These are phyloP conservation scores for Girardinichthys multiradiatus DNA, from an alignment of 2,113 vertebrate genomes.

Conservation along the genomic window DNA sequence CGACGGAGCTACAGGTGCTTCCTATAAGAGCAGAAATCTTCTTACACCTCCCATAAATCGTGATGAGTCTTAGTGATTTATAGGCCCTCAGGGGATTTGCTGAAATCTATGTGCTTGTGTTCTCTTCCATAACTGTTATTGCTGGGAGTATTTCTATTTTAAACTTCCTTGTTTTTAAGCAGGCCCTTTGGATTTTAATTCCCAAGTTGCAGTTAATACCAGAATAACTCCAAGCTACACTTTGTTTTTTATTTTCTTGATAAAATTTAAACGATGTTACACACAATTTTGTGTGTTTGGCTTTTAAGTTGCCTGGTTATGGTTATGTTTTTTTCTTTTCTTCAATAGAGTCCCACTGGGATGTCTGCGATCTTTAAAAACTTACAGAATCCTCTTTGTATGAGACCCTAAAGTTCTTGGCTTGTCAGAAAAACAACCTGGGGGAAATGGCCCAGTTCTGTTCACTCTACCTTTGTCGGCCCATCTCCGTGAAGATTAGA, in stretches of 20 bases:
- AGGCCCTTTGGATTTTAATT: conserved; percentile 28
- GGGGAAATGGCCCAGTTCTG: conserved; percentile 35
- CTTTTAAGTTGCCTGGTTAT: neutral
- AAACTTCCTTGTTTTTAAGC: conserved; percentile 25
- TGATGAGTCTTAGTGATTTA: conserved; percentile 40
- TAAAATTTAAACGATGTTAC: conserved; percentile 10
- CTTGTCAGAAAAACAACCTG: conserved; percentile 26
- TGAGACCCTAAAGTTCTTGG: conserved; percentile 37
- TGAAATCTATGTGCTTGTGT: conserved; percentile 35
- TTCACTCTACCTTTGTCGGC: conserved; percentile 38
- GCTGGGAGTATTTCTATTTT: neutral
- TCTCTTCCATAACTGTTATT: conserved; percentile 42
- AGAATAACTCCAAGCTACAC: conserved; percentile 5
- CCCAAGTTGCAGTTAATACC: conserved; percentile 21
- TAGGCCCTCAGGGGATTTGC: conserved; percentile 31
- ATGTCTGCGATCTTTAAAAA: conserved; percentile 52
- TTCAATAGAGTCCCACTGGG: conserved; percentile 15
- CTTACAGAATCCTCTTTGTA: conserved; percentile 34
- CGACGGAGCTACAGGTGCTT: conserved; percentile 39
- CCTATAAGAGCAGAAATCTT: conserved; percentile 33
- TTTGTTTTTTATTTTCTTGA: neutral
- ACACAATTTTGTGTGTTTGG: neutral
- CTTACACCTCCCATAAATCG: conserved; percentile 45
- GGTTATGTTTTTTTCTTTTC: neutral
- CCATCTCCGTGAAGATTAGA: conserved; percentile 46